Conservation (phyloP, 1,140 invertebrate species). For the Elysia chlorotica region DNA sequence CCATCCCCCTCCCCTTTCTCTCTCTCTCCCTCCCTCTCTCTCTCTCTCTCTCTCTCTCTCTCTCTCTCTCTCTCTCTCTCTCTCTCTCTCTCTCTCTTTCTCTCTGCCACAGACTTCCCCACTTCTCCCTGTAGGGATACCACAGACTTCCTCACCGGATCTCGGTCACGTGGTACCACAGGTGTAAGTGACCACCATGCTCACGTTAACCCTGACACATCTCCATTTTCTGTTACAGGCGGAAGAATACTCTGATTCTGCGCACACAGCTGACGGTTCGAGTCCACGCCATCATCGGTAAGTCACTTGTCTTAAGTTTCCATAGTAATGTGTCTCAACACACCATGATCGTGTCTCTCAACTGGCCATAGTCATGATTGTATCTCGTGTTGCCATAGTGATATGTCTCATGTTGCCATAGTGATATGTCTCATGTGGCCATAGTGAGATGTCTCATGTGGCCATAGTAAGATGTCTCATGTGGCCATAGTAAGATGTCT, state of each 20-base stretch:
- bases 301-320: too few relatives aligned
- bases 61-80: not conserved
- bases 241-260: slow-evolving; percentile 95
- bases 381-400: too few relatives aligned
- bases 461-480: too few relatives aligned
- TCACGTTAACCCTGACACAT: slow-evolving; percentile 11
- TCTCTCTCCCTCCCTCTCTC: not conserved
- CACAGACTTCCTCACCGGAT: not conserved
- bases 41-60: not conserved
- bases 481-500: too few relatives aligned
- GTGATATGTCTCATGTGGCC: too few relatives aligned
- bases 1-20: not conserved
- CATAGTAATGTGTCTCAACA: too few relatives aligned
- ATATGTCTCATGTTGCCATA: too few relatives aligned
- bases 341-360: too few relatives aligned
- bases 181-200: not conserved
- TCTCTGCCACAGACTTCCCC: too few relatives aligned
- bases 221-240: slow-evolving; percentile 71
- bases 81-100: not conserved
- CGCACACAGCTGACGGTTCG: slow-evolving; percentile 94
- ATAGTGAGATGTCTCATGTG: too few relatives aligned
- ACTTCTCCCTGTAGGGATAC: too few relatives aligned
- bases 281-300: slow-evolving; percentile 97
- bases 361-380: too few relatives aligned
- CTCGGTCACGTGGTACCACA: not conserved